A percentile compares a stretch with the other conserved stretches of the same genome.
Conservation (phyloP, 2,888 invertebrate species). For the Noctua comes region DNA sequence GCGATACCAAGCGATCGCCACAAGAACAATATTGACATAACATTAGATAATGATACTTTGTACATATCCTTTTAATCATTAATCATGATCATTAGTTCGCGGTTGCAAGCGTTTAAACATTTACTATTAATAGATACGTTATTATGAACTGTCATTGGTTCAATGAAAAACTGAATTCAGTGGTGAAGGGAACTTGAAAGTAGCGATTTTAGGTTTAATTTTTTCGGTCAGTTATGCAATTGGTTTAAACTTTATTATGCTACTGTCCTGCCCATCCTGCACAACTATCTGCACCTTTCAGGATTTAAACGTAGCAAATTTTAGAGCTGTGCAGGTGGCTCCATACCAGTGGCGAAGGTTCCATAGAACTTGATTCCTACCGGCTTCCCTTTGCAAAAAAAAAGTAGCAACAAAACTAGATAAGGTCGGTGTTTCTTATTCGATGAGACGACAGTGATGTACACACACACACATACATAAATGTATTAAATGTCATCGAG, state of each 20-base stretch:
- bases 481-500: background rate
- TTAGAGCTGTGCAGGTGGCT: no score
- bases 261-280: no score
- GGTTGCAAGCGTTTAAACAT: conserved; percentile 31
- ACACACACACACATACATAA: background rate
- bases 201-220: background rate
- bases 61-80: conserved; percentile 57
- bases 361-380: no score
- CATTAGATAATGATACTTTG: conserved; percentile 62
- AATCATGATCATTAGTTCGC: conserved; percentile 62
- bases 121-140: conserved; percentile 49
- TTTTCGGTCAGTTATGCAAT: background rate
- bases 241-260: background rate
- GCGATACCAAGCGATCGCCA: conserved; percentile 41
- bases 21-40: conserved; percentile 61
- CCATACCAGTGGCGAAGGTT: no score
- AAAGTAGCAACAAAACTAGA: background rate
- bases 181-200: background rate
- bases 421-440: background rate
- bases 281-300: no score
- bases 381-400: no score
- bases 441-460: background rate
- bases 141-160: conserved; percentile 27
- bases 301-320: no score
- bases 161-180: conserved; percentile 32